These are phyloP conservation scores for Menidia beryllina DNA, from an alignment of 2,113 vertebrate genomes.

Conservation along the genomic window DNA sequence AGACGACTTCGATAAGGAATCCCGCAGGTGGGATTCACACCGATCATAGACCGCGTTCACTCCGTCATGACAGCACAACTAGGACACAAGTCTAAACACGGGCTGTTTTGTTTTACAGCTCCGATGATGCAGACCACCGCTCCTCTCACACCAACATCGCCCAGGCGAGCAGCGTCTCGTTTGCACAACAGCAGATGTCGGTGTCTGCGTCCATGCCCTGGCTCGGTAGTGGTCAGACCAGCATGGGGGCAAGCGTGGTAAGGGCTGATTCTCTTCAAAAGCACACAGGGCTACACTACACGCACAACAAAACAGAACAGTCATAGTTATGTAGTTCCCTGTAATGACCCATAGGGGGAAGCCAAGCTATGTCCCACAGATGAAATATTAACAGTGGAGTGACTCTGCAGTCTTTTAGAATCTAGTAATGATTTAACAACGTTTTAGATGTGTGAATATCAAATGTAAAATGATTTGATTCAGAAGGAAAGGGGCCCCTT, in stretches of 20 bases:
- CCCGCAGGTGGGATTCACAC: conserved; percentile 86
- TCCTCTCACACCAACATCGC: conserved; percentile 93
- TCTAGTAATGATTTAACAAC: background rate
- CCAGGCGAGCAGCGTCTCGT: conserved; percentile 84
- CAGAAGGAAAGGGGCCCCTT: background rate
- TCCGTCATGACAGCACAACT: background rate
- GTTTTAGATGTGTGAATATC: background rate
- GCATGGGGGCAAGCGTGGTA: conserved; percentile 96
- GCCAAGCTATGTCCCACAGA: background rate
- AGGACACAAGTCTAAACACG: background rate
- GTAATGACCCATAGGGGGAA: conserved; percentile 49
- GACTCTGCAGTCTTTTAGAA: conserved; percentile 2
- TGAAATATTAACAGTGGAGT: background rate
- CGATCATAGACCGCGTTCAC: background rate
- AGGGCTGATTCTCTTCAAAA: conserved; percentile 34
- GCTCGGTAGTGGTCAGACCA: conserved; percentile 96
- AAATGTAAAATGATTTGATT: conserved; percentile 11
- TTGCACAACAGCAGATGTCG: conserved; percentile 85
- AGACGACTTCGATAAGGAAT: conserved; percentile 96
- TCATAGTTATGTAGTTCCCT: conserved; percentile 20
- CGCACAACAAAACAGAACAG: background rate
- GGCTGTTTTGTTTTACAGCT: conserved; percentile 80
- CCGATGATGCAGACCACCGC: conserved; percentile 93
- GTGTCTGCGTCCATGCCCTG: conserved; percentile 94
- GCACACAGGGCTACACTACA: background rate